phyloP scores from a whole-genome alignment of 1,140 invertebrate species.

The Andrena cerasifolii region DNA sequence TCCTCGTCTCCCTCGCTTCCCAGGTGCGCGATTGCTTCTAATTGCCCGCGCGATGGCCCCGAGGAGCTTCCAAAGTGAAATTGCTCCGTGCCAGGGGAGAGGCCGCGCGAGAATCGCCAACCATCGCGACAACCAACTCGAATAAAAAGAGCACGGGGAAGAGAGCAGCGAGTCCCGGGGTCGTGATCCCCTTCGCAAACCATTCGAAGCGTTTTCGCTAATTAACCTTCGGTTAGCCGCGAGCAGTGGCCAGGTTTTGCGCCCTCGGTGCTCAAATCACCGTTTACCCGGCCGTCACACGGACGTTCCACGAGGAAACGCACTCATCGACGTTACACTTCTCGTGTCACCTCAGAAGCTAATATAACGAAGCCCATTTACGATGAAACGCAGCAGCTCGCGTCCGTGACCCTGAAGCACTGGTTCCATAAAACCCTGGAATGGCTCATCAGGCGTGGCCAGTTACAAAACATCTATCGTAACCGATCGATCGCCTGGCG shows the following conservation, averaged over 20 bases:
- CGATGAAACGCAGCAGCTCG: too few relatives aligned
- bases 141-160: slow-evolving; percentile 42
- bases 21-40: slow-evolving; percentile 70
- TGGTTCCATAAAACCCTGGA: too few relatives aligned
- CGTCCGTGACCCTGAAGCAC: too few relatives aligned
- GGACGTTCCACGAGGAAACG: too few relatives aligned
- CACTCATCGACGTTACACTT: too few relatives aligned
- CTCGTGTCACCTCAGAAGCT: too few relatives aligned
- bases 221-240: slow-evolving; percentile 53
- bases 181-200: slow-evolving; percentile 43
- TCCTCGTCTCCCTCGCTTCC: slow-evolving; percentile 59
- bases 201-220: slow-evolving; percentile 61
- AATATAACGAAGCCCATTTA: too few relatives aligned
- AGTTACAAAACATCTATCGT: not conserved
- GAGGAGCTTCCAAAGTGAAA: slow-evolving; percentile 64
- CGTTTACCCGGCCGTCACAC: too few relatives aligned
- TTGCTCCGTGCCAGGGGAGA: slow-evolving; percentile 39
- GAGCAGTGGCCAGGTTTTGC: slow-evolving; percentile 44
- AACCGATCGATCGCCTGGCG: slow-evolving; percentile 3
- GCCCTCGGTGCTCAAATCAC: too few relatives aligned
- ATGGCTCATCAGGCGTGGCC: too few relatives aligned
- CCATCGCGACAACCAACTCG: not conserved
- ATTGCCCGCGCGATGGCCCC: slow-evolving; percentile 59
- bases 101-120: not conserved
- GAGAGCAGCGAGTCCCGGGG: slow-evolving; percentile 6